A percentile compares a stretch with the other conserved stretches of the same genome.
Conservation (phyloP, 1,140 invertebrate genomes). For the Atta colombica region DNA sequence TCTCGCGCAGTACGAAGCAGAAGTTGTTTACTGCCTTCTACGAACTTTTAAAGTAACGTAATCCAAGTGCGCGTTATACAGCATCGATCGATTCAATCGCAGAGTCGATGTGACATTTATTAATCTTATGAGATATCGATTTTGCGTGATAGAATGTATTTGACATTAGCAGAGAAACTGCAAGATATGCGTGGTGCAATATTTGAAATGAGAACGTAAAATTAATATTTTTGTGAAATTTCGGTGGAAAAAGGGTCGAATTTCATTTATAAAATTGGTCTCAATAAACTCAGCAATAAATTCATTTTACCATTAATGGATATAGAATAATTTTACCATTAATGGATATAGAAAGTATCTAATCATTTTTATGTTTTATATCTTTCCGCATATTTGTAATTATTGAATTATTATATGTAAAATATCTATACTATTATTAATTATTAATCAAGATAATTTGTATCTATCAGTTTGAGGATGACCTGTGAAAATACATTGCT, state of each 20-base stretch:
- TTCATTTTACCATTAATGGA: background rate
- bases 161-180: conserved; percentile 25
- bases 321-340: background rate
- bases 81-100: conserved; percentile 4
- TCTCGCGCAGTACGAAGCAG: conserved; percentile 39
- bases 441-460: conserved; percentile 23
- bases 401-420: background rate
- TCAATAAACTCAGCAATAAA: background rate
- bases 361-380: background rate
- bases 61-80: conserved; percentile 58
- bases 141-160: conserved; percentile 33
- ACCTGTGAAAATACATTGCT: background rate
- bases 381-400: background rate
- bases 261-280: background rate
- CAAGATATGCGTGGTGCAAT: background rate
- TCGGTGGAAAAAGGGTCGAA: background rate
- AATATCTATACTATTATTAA: background rate
- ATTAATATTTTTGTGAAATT: conserved; percentile 12
- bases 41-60: conserved; percentile 65
- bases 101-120: conserved; percentile 33
- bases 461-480: background rate
- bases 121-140: conserved; percentile 45
- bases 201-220: conserved; percentile 1
- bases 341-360: background rate
- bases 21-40: conserved; percentile 62